Evolutionary conservation across 1,140 invertebrate species (phyloP).

Genomic region (Drosophila eugracilis): DNA sequence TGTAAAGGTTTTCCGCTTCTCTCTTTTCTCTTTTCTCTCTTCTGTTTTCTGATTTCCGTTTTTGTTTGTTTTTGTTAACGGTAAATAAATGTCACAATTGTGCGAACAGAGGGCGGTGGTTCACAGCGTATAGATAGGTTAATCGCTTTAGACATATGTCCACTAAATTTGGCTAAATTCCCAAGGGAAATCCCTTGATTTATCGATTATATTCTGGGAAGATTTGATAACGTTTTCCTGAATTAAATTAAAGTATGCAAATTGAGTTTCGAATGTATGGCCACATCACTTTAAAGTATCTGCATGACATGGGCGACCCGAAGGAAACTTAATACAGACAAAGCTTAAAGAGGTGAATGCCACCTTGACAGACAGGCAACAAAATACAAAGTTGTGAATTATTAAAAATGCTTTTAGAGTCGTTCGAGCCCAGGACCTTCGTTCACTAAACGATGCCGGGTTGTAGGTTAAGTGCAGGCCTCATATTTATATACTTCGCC

Average conservation of each 20-base stretch:
- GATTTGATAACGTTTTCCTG: not conserved
- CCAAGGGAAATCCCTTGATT: not conserved
- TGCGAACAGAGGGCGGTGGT: slow-evolving; percentile 1
- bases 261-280: too few relatives aligned
- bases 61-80: slow-evolving; percentile 25
- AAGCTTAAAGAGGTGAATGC: slow-evolving; percentile 67
- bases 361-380: slow-evolving; percentile 47
- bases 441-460: slow-evolving; percentile 23
- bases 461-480: slow-evolving; percentile 55
- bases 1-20: slow-evolving; percentile 16
- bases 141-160: slow-evolving; percentile 10
- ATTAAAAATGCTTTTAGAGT: slow-evolving; percentile 78
- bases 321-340: slow-evolving; percentile 48
- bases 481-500: slow-evolving; percentile 14
- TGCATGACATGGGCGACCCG: not conserved
- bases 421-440: slow-evolving; percentile 32
- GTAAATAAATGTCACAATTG: slow-evolving; percentile 39
- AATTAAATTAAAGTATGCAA: too few relatives aligned
- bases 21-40: too few relatives aligned
- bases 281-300: slow-evolving; percentile 1
- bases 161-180: not conserved
- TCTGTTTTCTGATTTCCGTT: slow-evolving; percentile 1
- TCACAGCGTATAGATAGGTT: slow-evolving; percentile 17
- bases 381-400: slow-evolving; percentile 61
- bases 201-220: not conserved